These are phyloP conservation scores for Euura lappo DNA, from an alignment of 1,140 invertebrate genomes.

Conservation along the genomic window DNA sequence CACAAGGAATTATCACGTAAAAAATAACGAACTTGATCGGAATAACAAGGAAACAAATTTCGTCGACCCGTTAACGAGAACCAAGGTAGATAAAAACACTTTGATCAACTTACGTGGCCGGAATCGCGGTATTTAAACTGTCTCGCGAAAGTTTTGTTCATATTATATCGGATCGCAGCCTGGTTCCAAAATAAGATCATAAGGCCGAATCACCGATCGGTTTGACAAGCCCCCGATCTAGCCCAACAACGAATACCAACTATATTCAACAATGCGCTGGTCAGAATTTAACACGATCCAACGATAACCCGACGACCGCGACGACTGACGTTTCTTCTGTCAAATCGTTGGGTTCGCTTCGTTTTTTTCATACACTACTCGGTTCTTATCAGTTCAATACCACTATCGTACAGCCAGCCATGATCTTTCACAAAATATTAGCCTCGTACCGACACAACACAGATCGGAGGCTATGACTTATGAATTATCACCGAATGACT, in stretches of 20 bases:
- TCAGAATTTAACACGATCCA: neutral
- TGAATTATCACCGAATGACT: neutral
- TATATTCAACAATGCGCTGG: neutral
- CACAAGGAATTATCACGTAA: neutral
- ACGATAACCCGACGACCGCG: neutral
- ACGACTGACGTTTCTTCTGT: neutral
- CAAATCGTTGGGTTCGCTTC: neutral
- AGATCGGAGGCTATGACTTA: neutral
- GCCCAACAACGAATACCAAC: too few relatives aligned
- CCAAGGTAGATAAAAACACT: neutral
- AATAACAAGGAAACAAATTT: neutral
- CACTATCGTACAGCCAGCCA: neutral
- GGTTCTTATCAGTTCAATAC: neutral
- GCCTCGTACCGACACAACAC: neutral
- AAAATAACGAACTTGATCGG: neutral
- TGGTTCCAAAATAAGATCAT: constrained; percentile 7
- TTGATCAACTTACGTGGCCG: too few relatives aligned
- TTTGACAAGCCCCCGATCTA: constrained; percentile 5
- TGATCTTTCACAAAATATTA: neutral
- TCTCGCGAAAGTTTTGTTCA: too few relatives aligned
- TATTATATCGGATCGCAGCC: neutral
- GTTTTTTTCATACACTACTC: neutral
- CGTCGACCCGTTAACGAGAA: neutral
- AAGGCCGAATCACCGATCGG: neutral
- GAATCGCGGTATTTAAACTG: too few relatives aligned